These are phyloP conservation scores for Nomia melanderi DNA, from an alignment of 1,140 invertebrate genomes.

Conservation along the genomic window DNA sequence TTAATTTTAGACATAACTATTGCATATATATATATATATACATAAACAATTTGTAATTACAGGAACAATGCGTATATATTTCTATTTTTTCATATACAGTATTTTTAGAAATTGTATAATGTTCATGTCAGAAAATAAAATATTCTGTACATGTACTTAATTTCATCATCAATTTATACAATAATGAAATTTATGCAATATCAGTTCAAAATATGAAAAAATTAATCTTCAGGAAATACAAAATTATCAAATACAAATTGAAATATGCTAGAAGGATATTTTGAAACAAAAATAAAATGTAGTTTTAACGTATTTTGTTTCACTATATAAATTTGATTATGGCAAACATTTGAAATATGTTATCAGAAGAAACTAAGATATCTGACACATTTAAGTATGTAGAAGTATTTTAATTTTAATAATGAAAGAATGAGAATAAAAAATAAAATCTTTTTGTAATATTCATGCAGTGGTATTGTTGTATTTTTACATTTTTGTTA, in stretches of 20 bases:
- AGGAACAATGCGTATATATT: neutral
- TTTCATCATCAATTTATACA: slow-evolving; percentile 1
- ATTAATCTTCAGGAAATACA: neutral
- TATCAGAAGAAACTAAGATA: too few species aligned
- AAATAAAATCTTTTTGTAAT: too few species aligned
- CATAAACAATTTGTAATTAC: neutral
- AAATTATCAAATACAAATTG: neutral
- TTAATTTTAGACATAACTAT: neutral
- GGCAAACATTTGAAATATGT: too few species aligned
- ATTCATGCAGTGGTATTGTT: too few species aligned
- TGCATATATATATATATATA: slow-evolving; percentile 1
- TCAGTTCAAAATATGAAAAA: neutral
- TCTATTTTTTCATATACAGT: slow-evolving; percentile 1
- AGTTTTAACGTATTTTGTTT: too few species aligned
- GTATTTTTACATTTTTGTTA: too few species aligned
- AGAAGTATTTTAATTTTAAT: neutral
- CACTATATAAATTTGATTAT: too few species aligned
- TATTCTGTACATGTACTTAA: slow-evolving; percentile 4
- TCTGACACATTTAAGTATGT: neutral
- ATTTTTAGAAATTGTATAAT: neutral
- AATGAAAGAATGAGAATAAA: too few species aligned
- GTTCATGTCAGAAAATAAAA: slow-evolving; percentile 20
- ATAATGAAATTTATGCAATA: neutral
- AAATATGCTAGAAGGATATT: too few species aligned
- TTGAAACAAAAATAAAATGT: too few species aligned